phyloP scores from a whole-genome alignment of 2,888 invertebrate species.

The Hedya salicella region DNA sequence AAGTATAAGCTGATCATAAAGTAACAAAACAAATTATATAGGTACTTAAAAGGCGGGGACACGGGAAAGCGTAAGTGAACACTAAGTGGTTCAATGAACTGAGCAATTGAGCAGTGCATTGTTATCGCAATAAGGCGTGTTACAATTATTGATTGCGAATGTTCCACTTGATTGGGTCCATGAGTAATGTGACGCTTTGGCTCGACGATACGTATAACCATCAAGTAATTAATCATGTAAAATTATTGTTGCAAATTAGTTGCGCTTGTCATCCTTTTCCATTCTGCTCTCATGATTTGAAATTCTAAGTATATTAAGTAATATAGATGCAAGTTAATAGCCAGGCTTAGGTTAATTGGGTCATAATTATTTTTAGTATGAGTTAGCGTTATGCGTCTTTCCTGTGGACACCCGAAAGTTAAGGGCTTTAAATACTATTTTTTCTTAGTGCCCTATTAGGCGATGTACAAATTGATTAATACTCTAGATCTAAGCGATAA shows the following conservation, averaged over 20 bases:
- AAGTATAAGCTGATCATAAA: neutral
- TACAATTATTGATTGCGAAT: conserved; percentile 29
- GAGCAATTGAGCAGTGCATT: conserved; percentile 36
- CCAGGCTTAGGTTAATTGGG: too few relatives aligned
- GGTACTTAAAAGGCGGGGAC: neutral
- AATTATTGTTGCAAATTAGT: conserved; percentile 13
- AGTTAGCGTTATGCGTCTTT: too few relatives aligned
- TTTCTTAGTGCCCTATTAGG: too few relatives aligned
- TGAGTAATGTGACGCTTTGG: conserved; percentile 18
- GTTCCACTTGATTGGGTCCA: conserved; percentile 17
- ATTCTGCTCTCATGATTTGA: neutral
- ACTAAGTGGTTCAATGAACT: conserved; percentile 37
- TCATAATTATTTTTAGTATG: too few relatives aligned
- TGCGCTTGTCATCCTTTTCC: neutral
- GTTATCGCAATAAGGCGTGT: conserved; percentile 33
- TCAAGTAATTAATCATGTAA: conserved; percentile 14
- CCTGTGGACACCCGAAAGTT: too few relatives aligned
- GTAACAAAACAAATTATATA: neutral
- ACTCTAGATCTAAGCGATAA: too few relatives aligned
- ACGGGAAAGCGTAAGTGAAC: neutral
- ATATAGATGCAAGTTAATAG: too few relatives aligned
- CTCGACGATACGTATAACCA: conserved; percentile 8
- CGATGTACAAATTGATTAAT: too few relatives aligned
- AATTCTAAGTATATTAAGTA: too few relatives aligned
- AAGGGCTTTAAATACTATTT: too few relatives aligned